A percentile compares a stretch with the other conserved stretches of the same genome.
Evolutionary conservation across 2,888 invertebrate genomes (phyloP).

Genomic region (Mesorhabditis belari): DNA sequence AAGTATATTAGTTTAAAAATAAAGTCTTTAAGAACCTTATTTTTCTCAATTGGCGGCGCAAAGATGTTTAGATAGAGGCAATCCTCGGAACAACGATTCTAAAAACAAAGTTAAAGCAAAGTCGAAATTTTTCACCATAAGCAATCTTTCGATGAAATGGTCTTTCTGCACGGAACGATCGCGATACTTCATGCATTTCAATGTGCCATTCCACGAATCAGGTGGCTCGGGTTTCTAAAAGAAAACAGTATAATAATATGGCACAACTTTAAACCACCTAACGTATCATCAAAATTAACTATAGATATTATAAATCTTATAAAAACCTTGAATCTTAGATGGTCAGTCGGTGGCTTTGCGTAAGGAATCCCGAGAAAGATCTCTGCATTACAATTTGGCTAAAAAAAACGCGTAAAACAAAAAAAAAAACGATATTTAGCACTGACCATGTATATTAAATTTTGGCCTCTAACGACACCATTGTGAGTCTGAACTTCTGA

Average conservation of each 20-base stretch:
- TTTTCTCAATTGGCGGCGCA: constrained; percentile 23
- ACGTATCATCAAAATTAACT: too few relatives aligned
- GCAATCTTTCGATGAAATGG: background rate
- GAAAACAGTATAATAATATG: background rate
- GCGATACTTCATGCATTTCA: constrained; percentile 22
- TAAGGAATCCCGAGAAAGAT: constrained; percentile 32
- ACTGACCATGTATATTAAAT: too few relatives aligned
- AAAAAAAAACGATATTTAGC: background rate
- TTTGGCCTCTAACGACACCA: too few relatives aligned
- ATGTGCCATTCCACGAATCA: constrained; percentile 24
- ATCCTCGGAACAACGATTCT: constrained; percentile 22
- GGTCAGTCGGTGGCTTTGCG: constrained; percentile 26
- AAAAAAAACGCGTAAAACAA: background rate
- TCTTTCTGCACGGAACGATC: constrained; percentile 33
- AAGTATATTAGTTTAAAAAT: too few relatives aligned
- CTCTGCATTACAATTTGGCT: constrained; percentile 5
- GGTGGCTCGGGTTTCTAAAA: constrained; percentile 38
- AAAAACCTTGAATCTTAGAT: constrained; percentile 28
- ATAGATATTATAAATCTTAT: too few relatives aligned
- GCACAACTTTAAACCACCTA: background rate
- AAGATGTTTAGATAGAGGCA: constrained; percentile 44
- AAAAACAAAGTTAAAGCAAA: background rate
- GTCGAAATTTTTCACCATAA: background rate
- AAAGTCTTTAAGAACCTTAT: constrained; percentile 11
- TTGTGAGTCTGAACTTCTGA: too few relatives aligned